Conservation (phyloP, 2,113 vertebrate genomes). For the Rhabdornis inornatus region DNA sequence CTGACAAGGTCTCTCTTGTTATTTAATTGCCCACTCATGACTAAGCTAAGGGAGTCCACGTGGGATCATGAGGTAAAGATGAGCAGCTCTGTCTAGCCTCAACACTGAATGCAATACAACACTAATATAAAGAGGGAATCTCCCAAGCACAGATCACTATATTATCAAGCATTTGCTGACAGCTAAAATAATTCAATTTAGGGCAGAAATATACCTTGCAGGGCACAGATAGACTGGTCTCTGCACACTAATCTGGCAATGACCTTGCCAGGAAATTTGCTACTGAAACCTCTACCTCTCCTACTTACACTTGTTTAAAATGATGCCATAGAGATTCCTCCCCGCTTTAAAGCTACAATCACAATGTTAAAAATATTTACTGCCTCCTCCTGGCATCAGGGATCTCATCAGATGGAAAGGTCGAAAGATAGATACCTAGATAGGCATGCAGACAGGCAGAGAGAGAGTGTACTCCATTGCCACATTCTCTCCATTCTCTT, state of each 20-base stretch:
- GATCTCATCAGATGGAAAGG: background rate
- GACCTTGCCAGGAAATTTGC: background rate
- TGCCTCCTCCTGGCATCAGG: background rate
- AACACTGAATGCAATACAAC: background rate
- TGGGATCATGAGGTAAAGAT: conserved; percentile 23
- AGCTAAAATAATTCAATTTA: conserved; percentile 48
- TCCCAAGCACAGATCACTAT: conserved; percentile 34
- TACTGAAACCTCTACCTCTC: background rate
- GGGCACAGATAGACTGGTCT: background rate
- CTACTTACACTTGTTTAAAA: background rate
- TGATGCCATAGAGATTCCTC: background rate
- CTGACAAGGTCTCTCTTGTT: conserved; percentile 40
- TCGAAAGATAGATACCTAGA: background rate
- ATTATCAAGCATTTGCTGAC: conserved; percentile 39
- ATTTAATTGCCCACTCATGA: conserved; percentile 49
- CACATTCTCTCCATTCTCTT: background rate
- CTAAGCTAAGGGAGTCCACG: background rate
- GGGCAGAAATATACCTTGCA: background rate
- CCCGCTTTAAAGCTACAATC: background rate
- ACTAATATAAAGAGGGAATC: conserved; percentile 1
- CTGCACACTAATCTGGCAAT: background rate
- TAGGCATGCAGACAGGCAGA: rapidly evolving
- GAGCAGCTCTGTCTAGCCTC: conserved; percentile 25
- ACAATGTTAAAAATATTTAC: background rate
- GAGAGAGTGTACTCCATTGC: background rate